Evolutionary conservation across 2,888 invertebrate species (phyloP), one percentile per base, ranked within the genome.

Genomic region (Xanthostigma xanthostigma): DNA sequence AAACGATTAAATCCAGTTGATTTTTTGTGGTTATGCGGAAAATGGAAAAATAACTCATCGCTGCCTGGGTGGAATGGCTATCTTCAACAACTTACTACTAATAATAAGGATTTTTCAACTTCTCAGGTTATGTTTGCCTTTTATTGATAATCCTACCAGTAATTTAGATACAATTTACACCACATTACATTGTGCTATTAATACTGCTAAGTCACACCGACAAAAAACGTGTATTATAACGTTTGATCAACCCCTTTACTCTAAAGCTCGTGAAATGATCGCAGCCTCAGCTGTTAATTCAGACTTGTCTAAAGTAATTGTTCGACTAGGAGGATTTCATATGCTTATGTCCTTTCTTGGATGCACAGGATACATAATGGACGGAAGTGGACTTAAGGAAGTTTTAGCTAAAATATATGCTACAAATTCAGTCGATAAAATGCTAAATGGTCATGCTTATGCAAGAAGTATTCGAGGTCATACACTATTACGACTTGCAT

Each of bases 61-160:
- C 58, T 61, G 49, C 58, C 60, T 49, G 60, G 62, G 12, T 64
- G 60, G 61, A 61, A 61, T 53, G 62, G 61, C 13, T 64, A 57
- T 57, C 53, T 62, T 59, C 49, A 60, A 54, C 55, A 55, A 38
- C 52, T 59, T 17, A 60, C 59, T 11, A 58, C 54, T 53, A 52
- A 53, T 43, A 53, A 52, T 47, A 51, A 46, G 45, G 48, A 50
- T 43, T 57, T 51, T 52, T 43, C 44, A 44, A 55, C 49, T 46
- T 55, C 56, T 43, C 53, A 45, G 45, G 49, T 56, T 50, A 54
- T 56, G 43, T 36, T 9, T 38, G 10, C 42, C 42, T 42, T 42
- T 50, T 45, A 50, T 50, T 44, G 8, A 50, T 50, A 34, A 52
- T 47, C 45, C 52, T 44, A 49, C 52, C 5, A 50, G 48, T 48